These are phyloP conservation scores for Drosophila paranaensis DNA, from an alignment of 2,888 invertebrate genomes.

Conservation along the genomic window DNA sequence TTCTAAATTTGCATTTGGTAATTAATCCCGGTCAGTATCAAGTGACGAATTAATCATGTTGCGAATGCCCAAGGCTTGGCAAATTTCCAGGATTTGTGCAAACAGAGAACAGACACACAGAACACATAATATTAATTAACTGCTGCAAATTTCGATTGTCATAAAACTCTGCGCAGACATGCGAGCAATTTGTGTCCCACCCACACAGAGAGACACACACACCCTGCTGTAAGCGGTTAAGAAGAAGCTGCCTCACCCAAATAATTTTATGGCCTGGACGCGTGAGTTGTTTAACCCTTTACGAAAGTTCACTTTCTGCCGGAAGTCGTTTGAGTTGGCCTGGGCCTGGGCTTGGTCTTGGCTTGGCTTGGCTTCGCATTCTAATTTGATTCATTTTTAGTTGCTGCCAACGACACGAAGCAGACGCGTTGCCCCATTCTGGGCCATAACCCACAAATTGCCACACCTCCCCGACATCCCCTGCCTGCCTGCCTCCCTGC, in stretches of 20 bases:
- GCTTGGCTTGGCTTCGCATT: constrained; percentile 62
- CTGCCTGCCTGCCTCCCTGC: background rate
- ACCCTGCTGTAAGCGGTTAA: constrained; percentile 5
- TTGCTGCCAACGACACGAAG: constrained; percentile 49
- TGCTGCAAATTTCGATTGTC: constrained; percentile 57
- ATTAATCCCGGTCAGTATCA: constrained; percentile 48
- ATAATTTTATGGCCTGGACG: constrained; percentile 62
- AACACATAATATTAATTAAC: constrained; percentile 65
- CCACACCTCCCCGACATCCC: background rate
- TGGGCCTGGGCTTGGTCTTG: constrained; percentile 17
- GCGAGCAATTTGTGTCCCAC: constrained; percentile 70
- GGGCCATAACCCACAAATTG: constrained; percentile 31
- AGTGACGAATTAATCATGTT: constrained; percentile 56
- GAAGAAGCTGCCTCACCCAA: constrained; percentile 59
- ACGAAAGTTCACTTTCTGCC: constrained; percentile 71
- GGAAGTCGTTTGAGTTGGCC: constrained; percentile 58
- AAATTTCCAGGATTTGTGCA: constrained; percentile 38
- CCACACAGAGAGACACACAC: constrained; percentile 1
- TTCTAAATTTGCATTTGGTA: constrained; percentile 36
- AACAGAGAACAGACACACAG: constrained; percentile 7
- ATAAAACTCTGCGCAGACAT: constrained; percentile 69
- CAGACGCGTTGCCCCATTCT: constrained; percentile 26
- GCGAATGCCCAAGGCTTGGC: constrained; percentile 47
- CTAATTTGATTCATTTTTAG: constrained; percentile 69
- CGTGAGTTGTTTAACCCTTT: constrained; percentile 73